Percentiles rank a stretch among this genome's conserved stretches.
phyloP scores from a whole-genome alignment of 2,888 invertebrate species.

The Drosophila bunnanda region DNA sequence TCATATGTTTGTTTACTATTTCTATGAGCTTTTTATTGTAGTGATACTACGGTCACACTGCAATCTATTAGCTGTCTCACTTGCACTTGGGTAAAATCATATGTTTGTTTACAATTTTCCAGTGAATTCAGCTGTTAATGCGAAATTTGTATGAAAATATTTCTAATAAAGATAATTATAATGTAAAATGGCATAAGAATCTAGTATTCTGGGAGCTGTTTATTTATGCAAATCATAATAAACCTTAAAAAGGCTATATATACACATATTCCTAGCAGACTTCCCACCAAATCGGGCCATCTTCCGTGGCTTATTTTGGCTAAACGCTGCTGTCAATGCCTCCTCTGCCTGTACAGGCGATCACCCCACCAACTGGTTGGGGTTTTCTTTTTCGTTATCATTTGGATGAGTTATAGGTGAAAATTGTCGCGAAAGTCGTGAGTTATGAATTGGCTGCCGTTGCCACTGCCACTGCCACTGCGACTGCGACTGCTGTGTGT shows the following conservation, averaged over 20 bases:
- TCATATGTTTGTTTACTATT: no score
- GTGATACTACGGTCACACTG: background rate
- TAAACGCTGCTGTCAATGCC: conserved; percentile 31
- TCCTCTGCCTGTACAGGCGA: conserved; percentile 3
- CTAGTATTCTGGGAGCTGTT: background rate
- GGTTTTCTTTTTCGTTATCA: conserved; percentile 68
- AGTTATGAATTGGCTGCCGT: conserved; percentile 65
- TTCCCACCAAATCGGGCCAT: background rate
- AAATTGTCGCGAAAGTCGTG: conserved; percentile 79
- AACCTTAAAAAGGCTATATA: no score
- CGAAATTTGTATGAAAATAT: background rate
- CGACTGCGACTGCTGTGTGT: conserved; percentile 4
- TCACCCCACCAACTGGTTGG: conserved; percentile 52
- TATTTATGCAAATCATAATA: background rate
- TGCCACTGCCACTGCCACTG: conserved; percentile 11
- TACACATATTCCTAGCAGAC: background rate
- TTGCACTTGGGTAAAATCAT: background rate
- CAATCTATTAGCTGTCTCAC: background rate
- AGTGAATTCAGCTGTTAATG: background rate
- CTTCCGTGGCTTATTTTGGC: conserved; percentile 14
- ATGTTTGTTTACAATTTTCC: background rate
- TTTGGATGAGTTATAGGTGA: conserved; percentile 77
- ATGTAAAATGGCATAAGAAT: no score
- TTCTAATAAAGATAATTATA: no score
- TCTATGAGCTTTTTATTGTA: background rate